Percentiles rank a stretch among this genome's conserved stretches.
These are phyloP conservation scores for Netelia melanura DNA, from an alignment of 2,888 invertebrate genomes.

Conservation along the genomic window DNA sequence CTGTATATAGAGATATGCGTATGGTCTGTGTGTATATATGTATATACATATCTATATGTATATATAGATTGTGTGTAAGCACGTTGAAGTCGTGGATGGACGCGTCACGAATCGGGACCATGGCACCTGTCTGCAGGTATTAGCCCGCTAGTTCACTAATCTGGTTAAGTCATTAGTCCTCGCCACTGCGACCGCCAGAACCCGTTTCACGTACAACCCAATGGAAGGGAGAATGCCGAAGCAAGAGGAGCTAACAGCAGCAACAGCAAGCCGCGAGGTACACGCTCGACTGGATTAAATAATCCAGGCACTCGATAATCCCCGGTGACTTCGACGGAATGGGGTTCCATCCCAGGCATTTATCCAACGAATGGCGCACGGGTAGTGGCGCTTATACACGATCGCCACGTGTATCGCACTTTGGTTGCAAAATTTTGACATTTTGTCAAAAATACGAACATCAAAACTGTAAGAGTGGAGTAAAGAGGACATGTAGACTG, in stretches of 20 bases:
- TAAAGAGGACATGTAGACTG: no score
- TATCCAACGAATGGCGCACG: slow-evolving; percentile 37
- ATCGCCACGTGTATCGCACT: not conserved
- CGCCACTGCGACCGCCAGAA: slow-evolving; percentile 58
- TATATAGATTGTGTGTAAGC: slow-evolving; percentile 9
- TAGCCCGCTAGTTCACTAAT: slow-evolving; percentile 75
- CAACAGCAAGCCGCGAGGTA: slow-evolving; percentile 62
- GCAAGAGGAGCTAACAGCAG: slow-evolving; percentile 53
- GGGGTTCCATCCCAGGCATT: slow-evolving; percentile 49
- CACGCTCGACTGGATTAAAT: slow-evolving; percentile 74
- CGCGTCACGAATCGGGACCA: slow-evolving; percentile 71
- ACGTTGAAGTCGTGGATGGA: slow-evolving; percentile 55
- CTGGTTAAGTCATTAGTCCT: slow-evolving; percentile 76
- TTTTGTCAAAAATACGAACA: not conserved
- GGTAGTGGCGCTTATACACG: slow-evolving; percentile 21
- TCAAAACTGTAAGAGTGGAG: not conserved
- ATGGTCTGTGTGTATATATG: not conserved
- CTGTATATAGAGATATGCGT: no score
- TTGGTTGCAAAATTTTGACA: slow-evolving; percentile 16
- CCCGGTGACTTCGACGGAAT: slow-evolving; percentile 69
- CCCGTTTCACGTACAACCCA: slow-evolving; percentile 67
- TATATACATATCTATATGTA: not conserved
- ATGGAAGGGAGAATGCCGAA: slow-evolving; percentile 44
- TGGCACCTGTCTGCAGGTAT: slow-evolving; percentile 76
- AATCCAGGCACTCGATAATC: slow-evolving; percentile 73